Evolutionary conservation across 1,140 invertebrate species (phyloP).

Genomic region (Aphis craccivora): DNA sequence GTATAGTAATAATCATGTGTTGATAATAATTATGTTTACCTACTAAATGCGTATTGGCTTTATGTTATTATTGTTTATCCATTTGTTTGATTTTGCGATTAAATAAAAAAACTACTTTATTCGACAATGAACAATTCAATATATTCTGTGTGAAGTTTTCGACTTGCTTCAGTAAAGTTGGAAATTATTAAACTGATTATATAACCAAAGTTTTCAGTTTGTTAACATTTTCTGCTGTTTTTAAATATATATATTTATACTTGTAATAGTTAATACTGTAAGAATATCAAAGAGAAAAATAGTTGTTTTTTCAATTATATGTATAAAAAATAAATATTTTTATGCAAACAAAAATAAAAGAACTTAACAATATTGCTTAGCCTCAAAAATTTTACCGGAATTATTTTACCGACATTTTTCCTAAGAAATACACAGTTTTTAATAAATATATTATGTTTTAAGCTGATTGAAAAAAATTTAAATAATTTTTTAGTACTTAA

Average conservation of each 20-base stretch:
- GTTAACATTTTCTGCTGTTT: neutral
- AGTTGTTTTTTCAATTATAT: neutral
- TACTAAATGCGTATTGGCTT: too few relatives aligned
- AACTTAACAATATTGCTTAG: neutral
- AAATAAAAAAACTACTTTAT: neutral
- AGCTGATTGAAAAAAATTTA: too few relatives aligned
- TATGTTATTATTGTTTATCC: too few relatives aligned
- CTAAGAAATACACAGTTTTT: neutral
- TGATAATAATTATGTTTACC: neutral
- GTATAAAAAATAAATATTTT: neutral
- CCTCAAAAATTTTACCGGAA: neutral
- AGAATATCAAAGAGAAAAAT: neutral
- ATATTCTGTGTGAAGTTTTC: neutral
- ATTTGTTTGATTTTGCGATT: neutral
- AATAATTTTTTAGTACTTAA: too few relatives aligned
- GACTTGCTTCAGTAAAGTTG: neutral
- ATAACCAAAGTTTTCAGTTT: neutral
- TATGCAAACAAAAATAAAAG: too few relatives aligned
- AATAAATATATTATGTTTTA: neutral
- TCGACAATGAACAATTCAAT: neutral
- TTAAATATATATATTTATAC: neutral
- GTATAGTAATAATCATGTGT: neutral
- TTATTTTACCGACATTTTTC: neutral
- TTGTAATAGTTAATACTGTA: neutral
- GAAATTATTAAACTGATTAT: slow-evolving; percentile 11